Conservation (phyloP, 2,113 vertebrate genomes). For the Elachura formosa region DNA sequence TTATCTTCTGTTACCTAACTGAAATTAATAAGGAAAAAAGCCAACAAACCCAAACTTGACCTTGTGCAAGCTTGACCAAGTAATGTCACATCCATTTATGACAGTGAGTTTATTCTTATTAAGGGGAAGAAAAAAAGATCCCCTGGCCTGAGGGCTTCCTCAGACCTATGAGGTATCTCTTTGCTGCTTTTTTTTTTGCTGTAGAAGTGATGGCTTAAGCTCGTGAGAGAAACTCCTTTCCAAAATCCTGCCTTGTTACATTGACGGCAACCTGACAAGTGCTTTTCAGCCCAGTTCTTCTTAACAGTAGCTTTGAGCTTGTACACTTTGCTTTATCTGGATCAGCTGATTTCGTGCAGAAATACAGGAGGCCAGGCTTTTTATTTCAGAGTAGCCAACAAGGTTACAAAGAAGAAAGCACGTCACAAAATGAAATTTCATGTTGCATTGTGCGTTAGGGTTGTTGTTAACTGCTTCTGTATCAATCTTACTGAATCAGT, state of each 20-base stretch:
- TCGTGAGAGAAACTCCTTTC: not conserved
- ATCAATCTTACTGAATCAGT: not conserved
- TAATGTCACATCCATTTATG: not conserved
- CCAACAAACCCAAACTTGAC: not conserved
- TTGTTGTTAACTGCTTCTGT: not conserved
- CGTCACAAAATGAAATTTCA: not conserved
- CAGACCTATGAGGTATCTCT: not conserved
- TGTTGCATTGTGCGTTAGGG: not conserved
- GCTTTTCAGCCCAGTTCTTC: not conserved
- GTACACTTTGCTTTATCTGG: not conserved
- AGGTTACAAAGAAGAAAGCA: not conserved
- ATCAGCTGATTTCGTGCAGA: not conserved
- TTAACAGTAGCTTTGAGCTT: not conserved
- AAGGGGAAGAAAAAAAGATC: not conserved
- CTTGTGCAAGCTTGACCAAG: not conserved
- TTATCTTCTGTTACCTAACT: not conserved
- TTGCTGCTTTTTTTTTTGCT: not conserved
- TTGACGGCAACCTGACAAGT: not conserved
- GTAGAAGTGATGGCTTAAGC: not conserved
- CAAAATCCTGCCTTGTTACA: not conserved
- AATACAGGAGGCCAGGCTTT: not conserved
- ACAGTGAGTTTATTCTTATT: not conserved
- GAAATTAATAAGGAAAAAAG: not conserved
- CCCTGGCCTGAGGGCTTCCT: not conserved
- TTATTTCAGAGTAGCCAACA: conserved; percentile 20